Percentiles rank a stretch among this genome's conserved stretches.
Conservation (phyloP, 2,797 vertebrate species). For the Saxicola maurus region DNA sequence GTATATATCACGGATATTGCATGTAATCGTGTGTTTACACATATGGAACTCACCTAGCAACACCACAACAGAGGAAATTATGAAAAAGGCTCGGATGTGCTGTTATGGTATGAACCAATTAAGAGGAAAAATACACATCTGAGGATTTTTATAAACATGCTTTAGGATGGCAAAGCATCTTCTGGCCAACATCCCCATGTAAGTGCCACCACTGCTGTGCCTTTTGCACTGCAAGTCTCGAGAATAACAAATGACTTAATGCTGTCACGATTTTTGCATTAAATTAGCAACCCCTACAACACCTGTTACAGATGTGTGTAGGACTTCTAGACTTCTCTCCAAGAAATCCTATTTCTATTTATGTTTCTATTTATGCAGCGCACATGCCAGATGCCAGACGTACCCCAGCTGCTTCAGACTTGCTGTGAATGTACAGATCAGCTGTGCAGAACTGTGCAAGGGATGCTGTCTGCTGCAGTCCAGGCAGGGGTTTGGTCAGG, state of each 20-base stretch:
- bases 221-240: neutral
- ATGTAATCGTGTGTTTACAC: accelerated
- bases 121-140: neutral
- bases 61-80: neutral
- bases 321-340: neutral
- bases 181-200: neutral
- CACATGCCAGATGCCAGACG: neutral
- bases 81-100: neutral
- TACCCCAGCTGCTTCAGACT: neutral
- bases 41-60: neutral
- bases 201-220: neutral
- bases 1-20: neutral
- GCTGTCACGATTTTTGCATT: neutral
- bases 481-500: neutral
- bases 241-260: neutral
- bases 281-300: neutral
- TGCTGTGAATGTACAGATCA: neutral
- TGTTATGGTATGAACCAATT: neutral
- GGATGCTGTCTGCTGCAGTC: neutral
- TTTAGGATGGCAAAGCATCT: neutral
- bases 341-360: constrained; percentile 3
- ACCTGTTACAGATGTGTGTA: neutral
- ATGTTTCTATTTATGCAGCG: neutral
- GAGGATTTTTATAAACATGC: neutral
- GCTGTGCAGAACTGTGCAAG: neutral